phyloP scores from a whole-genome alignment of 2,797 vertebrate genomes.

The Sebastiscus tertius region DNA sequence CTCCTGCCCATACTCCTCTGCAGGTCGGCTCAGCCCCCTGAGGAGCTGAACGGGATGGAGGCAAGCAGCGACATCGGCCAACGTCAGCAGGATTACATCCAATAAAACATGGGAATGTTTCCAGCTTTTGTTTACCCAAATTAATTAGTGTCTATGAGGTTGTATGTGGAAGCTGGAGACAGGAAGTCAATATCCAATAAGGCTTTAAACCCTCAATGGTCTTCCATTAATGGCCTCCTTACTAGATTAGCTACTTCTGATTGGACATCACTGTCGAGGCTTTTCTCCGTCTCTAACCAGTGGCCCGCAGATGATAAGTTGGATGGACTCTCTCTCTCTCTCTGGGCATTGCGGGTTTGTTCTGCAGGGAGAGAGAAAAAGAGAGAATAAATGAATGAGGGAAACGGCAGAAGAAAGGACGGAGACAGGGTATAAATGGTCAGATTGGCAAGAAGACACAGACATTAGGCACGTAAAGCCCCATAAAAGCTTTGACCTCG shows the following conservation, averaged over 20 bases:
- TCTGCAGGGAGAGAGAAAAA: conserved; percentile 40
- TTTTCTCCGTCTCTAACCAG: conserved; percentile 37
- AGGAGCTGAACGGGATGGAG: conserved; percentile 75
- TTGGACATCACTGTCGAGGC: conserved; percentile 37
- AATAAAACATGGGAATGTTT: conserved; percentile 18
- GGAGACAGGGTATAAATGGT: conserved; percentile 37
- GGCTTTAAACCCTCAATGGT: conserved; percentile 40
- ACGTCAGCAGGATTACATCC: conserved; percentile 48
- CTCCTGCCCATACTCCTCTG: conserved; percentile 83
- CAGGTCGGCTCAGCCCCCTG: conserved; percentile 82
- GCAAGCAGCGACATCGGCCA: conserved; percentile 60
- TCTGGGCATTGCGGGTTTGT: conserved; percentile 35
- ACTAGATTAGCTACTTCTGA: conserved; percentile 36
- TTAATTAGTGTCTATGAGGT: conserved; percentile 16
- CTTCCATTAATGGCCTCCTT: conserved; percentile 45
- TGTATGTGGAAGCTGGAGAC: conserved; percentile 20
- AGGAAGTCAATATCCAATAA: conserved; percentile 64
- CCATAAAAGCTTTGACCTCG: conserved; percentile 54
- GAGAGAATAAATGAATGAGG: conserved; percentile 39
- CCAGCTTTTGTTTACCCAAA: conserved; percentile 46
- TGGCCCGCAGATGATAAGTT: conserved; percentile 31
- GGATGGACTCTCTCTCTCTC: neutral
- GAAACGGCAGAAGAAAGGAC: conserved; percentile 17
- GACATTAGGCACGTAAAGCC: conserved; percentile 60
- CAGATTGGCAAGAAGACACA: conserved; percentile 35